These are phyloP conservation scores for Geodia barretti DNA, from an alignment of 37 sponge, comb jelly and placozoan species.

Conservation along the genomic window DNA sequence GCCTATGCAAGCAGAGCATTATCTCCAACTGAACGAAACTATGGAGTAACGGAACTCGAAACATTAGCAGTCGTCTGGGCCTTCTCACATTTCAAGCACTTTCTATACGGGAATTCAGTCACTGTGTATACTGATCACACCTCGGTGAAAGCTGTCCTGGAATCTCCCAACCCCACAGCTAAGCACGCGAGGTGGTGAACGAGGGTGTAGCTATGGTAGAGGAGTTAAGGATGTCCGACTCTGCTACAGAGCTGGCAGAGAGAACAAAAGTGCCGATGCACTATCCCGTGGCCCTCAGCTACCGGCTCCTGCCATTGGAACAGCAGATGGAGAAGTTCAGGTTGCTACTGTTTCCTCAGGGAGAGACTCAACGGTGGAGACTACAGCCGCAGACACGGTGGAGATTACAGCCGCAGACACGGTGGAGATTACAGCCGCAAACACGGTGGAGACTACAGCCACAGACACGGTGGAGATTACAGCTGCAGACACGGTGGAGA, in stretches of 20 bases:
- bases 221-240: slow-evolving; percentile 22
- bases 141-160: slow-evolving; percentile 36
- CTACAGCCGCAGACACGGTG: neutral
- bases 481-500: neutral
- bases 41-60: slow-evolving; percentile 47
- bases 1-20: slow-evolving; percentile 50
- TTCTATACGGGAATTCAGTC: slow-evolving; percentile 34
- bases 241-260: slow-evolving; percentile 14
- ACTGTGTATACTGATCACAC: slow-evolving; percentile 46
- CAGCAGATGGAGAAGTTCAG: slow-evolving; percentile 19
- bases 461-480: neutral
- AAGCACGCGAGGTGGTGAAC: slow-evolving; percentile 55
- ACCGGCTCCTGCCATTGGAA: neutral
- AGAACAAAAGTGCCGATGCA: slow-evolving; percentile 42
- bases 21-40: slow-evolving; percentile 30
- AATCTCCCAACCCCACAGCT: slow-evolving; percentile 31
- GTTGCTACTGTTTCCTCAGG: neutral
- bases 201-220: slow-evolving; percentile 6
- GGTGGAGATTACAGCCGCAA: neutral
- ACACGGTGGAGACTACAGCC: neutral
- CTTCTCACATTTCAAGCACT: slow-evolving; percentile 10
- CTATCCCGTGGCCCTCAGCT: slow-evolving; percentile 18
- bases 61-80: slow-evolving; percentile 61
- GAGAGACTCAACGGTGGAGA: neutral
- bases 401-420: neutral